A percentile compares a stretch with the other conserved stretches of the same genome.
phyloP scores from a whole-genome alignment of 2,888 invertebrate genomes.

The Nycteola revayana region DNA sequence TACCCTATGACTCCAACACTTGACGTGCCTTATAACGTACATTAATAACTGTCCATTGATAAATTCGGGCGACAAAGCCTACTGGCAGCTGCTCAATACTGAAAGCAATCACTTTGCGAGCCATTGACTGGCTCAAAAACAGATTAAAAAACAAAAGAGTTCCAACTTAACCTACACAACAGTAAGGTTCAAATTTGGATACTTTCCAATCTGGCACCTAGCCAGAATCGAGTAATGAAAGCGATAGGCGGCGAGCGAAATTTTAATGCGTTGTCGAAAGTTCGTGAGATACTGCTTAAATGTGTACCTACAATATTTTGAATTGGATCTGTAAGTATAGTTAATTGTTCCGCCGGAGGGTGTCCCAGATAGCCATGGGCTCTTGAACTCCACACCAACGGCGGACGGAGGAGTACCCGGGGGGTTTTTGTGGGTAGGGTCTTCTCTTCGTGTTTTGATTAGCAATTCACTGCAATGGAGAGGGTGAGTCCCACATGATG shows the following conservation, averaged over 20 bases:
- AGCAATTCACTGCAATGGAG: too few relatives aligned
- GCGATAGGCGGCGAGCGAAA: conserved; percentile 35
- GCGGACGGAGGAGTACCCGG: too few relatives aligned
- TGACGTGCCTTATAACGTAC: conserved; percentile 8
- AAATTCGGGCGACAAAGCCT: conserved; percentile 28
- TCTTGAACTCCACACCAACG: too few relatives aligned
- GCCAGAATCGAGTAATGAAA: conserved; percentile 40
- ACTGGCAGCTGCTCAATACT: conserved; percentile 32
- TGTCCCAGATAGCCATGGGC: too few relatives aligned
- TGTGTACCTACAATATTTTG: conserved; percentile 12
- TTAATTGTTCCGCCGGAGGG: too few relatives aligned
- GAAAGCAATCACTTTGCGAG: conserved; percentile 36
- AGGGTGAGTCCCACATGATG: too few relatives aligned
- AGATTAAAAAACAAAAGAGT: conserved; percentile 18
- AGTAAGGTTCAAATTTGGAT: conserved; percentile 27
- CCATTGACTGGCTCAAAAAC: conserved; percentile 19
- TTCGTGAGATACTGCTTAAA: conserved; percentile 19
- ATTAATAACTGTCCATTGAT: conserved; percentile 28
- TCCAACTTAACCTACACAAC: conserved; percentile 18
- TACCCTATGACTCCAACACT: too few relatives aligned
- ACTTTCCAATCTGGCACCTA: conserved; percentile 26
- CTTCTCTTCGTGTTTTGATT: too few relatives aligned
- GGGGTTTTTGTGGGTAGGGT: too few relatives aligned
- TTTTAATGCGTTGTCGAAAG: conserved; percentile 42
- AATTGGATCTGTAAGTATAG: too few relatives aligned